phyloP scores from a whole-genome alignment of 2,113 vertebrate species.

The Antechinus stuartii region DNA sequence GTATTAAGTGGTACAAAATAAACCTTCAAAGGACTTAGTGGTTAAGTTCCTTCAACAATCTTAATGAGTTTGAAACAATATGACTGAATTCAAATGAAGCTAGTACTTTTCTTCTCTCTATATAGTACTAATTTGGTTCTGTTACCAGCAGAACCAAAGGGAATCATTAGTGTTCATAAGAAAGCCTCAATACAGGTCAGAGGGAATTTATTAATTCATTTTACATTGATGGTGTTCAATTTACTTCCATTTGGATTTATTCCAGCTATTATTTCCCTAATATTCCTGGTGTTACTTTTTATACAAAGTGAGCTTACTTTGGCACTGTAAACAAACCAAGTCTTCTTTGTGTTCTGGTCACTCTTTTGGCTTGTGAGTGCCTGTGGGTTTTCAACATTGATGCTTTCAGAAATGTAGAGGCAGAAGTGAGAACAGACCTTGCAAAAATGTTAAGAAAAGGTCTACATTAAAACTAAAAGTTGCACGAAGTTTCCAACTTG shows the following conservation, averaged over 20 bases:
- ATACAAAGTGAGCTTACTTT: conserved; percentile 42
- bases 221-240: neutral
- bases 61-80: neutral
- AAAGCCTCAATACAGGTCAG: conserved; percentile 34
- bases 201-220: conserved; percentile 1
- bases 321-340: conserved; percentile 1
- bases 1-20: neutral
- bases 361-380: too few species aligned
- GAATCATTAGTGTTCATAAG: conserved; percentile 50
- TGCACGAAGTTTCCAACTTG: too few species aligned
- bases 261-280: neutral
- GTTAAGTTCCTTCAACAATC: neutral
- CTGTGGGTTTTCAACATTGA: too few species aligned
- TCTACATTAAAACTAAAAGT: too few species aligned
- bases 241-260: conserved; percentile 42
- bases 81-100: neutral
- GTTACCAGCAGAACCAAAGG: neutral
- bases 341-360: conserved; percentile 15
- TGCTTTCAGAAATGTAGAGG: too few species aligned
- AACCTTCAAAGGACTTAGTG: neutral
- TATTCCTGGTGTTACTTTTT: neutral
- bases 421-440: too few species aligned
- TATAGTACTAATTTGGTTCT: conserved; percentile 28
- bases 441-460: too few species aligned
- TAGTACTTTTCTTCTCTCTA: neutral